These are phyloP conservation scores for Prorops nasuta DNA, from an alignment of 1,140 invertebrate species.

Conservation along the genomic window DNA sequence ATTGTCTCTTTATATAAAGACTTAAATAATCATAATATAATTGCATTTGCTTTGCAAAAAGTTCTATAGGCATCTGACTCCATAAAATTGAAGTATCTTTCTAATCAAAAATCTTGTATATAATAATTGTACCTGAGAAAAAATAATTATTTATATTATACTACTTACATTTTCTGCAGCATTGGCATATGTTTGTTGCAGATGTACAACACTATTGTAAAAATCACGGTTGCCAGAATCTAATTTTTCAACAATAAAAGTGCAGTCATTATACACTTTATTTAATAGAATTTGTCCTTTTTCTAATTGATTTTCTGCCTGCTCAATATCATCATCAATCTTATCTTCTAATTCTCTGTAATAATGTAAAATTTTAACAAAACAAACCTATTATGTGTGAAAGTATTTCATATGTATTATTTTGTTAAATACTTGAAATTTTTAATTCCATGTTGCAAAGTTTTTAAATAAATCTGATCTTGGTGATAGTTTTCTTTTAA, in stretches of 20 bases:
- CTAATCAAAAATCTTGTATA: conserved; percentile 24
- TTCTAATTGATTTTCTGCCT: conserved; percentile 29
- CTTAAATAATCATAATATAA: conserved; percentile 42
- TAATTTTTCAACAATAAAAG: conserved; percentile 31
- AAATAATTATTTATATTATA: not conserved
- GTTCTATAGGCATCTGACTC: conserved; percentile 45
- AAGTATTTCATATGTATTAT: conserved; percentile 1
- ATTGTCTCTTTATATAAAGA: conserved; percentile 39
- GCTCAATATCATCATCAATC: conserved; percentile 41
- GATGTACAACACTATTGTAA: conserved; percentile 29
- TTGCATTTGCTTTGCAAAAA: conserved; percentile 44
- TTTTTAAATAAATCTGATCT: conserved; percentile 37
- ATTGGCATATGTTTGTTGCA: conserved; percentile 38
- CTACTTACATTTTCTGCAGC: conserved; percentile 36
- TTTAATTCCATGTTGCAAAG: conserved; percentile 34
- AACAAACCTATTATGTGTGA: conserved; percentile 2
- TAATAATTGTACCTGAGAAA: not conserved
- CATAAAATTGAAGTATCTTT: conserved; percentile 36
- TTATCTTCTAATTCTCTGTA: conserved; percentile 37
- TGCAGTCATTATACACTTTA: conserved; percentile 37
- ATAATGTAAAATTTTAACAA: conserved; percentile 3
- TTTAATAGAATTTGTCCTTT: conserved; percentile 36
- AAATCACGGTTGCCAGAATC: conserved; percentile 34
- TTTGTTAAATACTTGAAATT: conserved; percentile 36
- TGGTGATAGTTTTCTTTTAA: conserved; percentile 36